phyloP scores from a whole-genome alignment of 2,113 vertebrate species.

The Pycnonotus jocosus region DNA sequence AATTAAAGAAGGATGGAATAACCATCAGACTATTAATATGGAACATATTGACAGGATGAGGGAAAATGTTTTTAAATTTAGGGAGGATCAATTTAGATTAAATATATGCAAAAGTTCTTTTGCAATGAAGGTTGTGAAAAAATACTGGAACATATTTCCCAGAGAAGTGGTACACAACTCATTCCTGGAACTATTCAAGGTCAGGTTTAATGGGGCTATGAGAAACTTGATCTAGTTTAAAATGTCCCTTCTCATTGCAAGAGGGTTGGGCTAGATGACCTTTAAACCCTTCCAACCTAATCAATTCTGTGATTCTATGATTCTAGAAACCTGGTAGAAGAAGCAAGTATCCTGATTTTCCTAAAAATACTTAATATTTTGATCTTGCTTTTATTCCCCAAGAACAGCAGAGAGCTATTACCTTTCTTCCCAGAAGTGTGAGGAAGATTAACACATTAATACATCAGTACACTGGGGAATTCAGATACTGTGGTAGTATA shows the following conservation, averaged over 20 bases:
- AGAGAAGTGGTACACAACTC: not conserved
- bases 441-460: not conserved
- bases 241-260: not conserved
- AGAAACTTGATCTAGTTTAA: not conserved
- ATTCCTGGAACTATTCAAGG: not conserved
- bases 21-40: not conserved
- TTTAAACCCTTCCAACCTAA: not conserved
- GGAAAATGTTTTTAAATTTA: not conserved
- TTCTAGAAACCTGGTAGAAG: not conserved
- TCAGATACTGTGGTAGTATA: not conserved
- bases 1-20: not conserved
- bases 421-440: not conserved
- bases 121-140: not conserved
- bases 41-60: not conserved
- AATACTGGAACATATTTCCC: not conserved
- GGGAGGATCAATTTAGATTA: not conserved
- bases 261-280: not conserved
- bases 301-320: not conserved
- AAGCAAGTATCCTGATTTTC: not conserved
- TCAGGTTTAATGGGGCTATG: not conserved
- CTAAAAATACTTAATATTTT: not conserved
- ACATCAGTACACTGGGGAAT: not conserved
- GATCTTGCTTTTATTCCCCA: not conserved
- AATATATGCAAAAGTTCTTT: not conserved
- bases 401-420: not conserved